Evolutionary conservation across 37 sponge, comb jelly and placozoan genomes (phyloP), one percentile per base, ranked within the genome.

Genomic region (Cladorhizidae sp.): DNA sequence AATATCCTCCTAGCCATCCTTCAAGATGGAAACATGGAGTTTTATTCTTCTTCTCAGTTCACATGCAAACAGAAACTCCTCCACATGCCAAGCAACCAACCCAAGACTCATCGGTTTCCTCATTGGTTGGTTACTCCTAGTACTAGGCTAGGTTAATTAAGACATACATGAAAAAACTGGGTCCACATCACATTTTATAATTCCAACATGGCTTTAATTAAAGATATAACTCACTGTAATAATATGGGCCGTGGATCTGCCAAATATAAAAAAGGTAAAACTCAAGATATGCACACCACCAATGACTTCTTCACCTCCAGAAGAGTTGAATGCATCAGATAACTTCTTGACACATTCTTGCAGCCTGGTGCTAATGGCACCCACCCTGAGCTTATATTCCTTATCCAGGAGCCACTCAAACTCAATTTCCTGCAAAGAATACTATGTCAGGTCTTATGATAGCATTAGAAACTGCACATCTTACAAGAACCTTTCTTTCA

Each of bases 361-460:
- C 26, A 81, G 18, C 14, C 28, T 31, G 21, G 14, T 73, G 23
- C 80, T 64, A 39, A 92, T 81, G 43, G 67, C 73, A 1, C 50
- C 82, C 35, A 88, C 38, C 29, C 76, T 77, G 14, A 20, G 23
- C 9, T 71, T 40, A 23, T 75, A 83, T 52, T 92, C 93, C 0
- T 33, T 81, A 45, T 81, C 78, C 59, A 92, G 51, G 2, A 92
- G 29, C 93, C 93, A 92, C 17, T 35, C 40, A 62, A 88, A 86
- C 51, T 92, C 93, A 26, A 67, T 77, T 29, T 61, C 49, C 93
- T 92, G 59, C 22, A 57, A 67, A 67, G 7, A 31, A 20, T 32
- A 32, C 7, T 8, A 18, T 20, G 3, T 26, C 61, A 59, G 5
- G 3, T 14, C 39, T 20, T 31, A 32, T 45, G 5, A 5, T 12